Evolutionary conservation across 2,113 vertebrate species (phyloP).

Genomic region (Peromyscus polionotus): DNA sequence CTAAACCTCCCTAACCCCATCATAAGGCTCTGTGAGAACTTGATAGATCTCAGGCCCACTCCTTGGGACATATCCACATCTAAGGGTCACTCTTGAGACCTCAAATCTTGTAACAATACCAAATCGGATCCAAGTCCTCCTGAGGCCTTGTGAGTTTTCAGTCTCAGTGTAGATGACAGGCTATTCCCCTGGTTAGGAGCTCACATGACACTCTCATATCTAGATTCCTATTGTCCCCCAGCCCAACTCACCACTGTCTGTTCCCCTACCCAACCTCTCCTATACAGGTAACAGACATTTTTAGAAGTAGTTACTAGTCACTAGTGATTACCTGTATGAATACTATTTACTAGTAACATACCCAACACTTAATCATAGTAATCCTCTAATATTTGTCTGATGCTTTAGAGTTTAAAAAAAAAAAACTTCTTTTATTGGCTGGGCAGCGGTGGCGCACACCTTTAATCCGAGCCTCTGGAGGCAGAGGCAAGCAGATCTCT

Average conservation of each 20-base stretch:
- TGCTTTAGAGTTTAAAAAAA: slow-evolving; percentile 1
- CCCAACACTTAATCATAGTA: slow-evolving; percentile 21
- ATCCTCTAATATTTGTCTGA: slow-evolving; percentile 18
- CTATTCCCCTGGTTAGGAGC: neutral
- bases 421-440: neutral
- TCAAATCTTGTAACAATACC: neutral
- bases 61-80: neutral
- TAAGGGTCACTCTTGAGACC: neutral
- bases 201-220: neutral
- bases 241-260: neutral
- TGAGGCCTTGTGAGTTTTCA: slow-evolving; percentile 11
- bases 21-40: neutral
- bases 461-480: neutral
- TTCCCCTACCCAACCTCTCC: neutral
- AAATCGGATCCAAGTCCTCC: neutral
- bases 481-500: neutral
- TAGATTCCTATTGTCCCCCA: neutral
- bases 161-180: neutral
- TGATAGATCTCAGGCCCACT: neutral
- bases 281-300: neutral
- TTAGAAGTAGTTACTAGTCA: slow-evolving; percentile 26
- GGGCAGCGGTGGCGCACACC: neutral
- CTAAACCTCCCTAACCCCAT: neutral
- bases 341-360: neutral
- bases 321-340: neutral